Conservation (phyloP, 2,113 vertebrate species). For the Dromiciops gliroides region DNA sequence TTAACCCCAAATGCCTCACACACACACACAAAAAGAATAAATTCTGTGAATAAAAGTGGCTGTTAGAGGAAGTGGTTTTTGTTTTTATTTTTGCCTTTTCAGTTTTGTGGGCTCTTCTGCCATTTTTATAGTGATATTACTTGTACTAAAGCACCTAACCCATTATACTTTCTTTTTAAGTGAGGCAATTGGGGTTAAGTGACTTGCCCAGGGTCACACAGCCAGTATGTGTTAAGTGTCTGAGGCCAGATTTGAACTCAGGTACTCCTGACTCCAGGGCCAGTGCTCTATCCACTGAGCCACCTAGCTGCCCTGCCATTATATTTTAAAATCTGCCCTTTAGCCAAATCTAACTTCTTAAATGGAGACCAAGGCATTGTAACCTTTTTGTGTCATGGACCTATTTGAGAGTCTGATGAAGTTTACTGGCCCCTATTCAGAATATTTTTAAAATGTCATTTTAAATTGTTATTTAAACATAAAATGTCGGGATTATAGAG, state of each 20-base stretch:
- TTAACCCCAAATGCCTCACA: too few relatives aligned
- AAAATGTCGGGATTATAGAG: not conserved
- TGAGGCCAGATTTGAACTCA: too few relatives aligned
- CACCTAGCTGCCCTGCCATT: slow-evolving; percentile 78
- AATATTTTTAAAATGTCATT: not conserved
- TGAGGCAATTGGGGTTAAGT: too few relatives aligned
- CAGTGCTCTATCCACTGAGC: too few relatives aligned
- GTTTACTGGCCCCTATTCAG: not conserved
- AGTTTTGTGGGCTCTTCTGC: not conserved
- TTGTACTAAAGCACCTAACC: slow-evolving; percentile 87
- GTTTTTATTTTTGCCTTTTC: not conserved
- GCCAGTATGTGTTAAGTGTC: too few relatives aligned
- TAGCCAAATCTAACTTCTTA: slow-evolving; percentile 83
- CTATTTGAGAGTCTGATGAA: not conserved
- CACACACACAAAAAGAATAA: too few relatives aligned
- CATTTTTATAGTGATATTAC: not conserved
- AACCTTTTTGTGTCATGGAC: not conserved
- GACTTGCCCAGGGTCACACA: too few relatives aligned
- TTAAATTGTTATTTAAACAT: too few relatives aligned
- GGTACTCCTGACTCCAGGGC: too few relatives aligned
- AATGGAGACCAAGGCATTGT: not conserved
- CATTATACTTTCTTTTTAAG: too few relatives aligned
- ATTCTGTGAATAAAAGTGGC: not conserved
- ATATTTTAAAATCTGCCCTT: slow-evolving; percentile 85
- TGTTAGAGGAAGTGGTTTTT: not conserved